Conservation (phyloP, 2,888 invertebrate species). For the Plagodis dolabraria region DNA sequence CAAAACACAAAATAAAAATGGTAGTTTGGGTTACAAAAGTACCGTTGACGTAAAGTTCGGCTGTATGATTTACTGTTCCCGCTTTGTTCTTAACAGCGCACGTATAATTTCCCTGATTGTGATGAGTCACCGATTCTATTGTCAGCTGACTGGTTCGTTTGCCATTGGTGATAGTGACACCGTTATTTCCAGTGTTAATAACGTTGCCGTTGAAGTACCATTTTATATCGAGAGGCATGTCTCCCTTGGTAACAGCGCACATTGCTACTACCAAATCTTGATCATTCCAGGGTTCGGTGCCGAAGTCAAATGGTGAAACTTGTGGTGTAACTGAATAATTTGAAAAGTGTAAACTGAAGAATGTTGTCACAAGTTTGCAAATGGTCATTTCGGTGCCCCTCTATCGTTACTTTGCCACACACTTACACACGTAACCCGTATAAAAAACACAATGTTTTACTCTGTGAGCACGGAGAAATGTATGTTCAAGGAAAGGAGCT, state of each 20-base stretch:
- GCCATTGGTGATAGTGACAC: constrained; percentile 81
- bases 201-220: constrained; percentile 86
- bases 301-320: constrained; percentile 89
- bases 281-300: constrained; percentile 87
- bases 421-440: constrained; percentile 36
- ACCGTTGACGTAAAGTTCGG: constrained; percentile 82
- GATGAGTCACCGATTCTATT: constrained; percentile 86
- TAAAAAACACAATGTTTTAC: too few species aligned
- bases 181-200: constrained; percentile 77
- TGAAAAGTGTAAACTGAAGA: constrained; percentile 12
- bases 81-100: constrained; percentile 86
- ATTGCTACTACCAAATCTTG: constrained; percentile 88
- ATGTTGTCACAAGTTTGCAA: not conserved
- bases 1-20: not conserved
- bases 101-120: constrained; percentile 86
- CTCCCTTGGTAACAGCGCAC: constrained; percentile 91
- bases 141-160: constrained; percentile 86
- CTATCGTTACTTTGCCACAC: constrained; percentile 33
- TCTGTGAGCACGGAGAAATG: not conserved
- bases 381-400: constrained; percentile 2
- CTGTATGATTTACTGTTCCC: constrained; percentile 82
- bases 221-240: constrained; percentile 89
- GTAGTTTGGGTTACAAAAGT: constrained; percentile 30
- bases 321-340: constrained; percentile 86
- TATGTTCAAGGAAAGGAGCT: too few species aligned